These are phyloP conservation scores for Pyrrhosoma nymphula DNA, from an alignment of 2,888 invertebrate species.

Conservation along the genomic window DNA sequence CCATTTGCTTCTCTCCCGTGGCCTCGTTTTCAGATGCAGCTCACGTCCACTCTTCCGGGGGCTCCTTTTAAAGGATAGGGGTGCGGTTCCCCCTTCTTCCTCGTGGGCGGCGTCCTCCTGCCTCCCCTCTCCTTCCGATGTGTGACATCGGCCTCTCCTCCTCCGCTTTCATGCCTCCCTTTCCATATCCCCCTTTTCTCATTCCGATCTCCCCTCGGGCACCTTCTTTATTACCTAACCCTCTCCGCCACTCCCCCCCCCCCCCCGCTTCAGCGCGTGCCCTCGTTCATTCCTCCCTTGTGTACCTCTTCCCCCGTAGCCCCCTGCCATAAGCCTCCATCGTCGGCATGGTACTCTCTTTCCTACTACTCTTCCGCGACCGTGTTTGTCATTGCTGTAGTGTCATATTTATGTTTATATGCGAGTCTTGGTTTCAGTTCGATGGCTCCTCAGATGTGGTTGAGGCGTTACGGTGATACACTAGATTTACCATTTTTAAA, in stretches of 20 bases:
- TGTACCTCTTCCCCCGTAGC: not conserved
- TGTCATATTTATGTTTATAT: not conserved
- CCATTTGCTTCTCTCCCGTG: no score
- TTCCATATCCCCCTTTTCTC: not conserved
- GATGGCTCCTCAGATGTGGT: not conserved
- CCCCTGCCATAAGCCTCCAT: not conserved
- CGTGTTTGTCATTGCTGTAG: not conserved
- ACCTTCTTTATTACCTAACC: not conserved
- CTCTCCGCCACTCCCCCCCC: no score
- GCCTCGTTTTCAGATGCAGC: constrained; percentile 17
- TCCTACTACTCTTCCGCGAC: not conserved
- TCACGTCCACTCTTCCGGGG: constrained; percentile 26
- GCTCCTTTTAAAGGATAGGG: constrained; percentile 61
- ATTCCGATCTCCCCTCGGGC: not conserved
- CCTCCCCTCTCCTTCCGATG: not conserved
- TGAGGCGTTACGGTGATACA: not conserved
- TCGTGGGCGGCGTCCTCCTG: not conserved
- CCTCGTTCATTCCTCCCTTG: not conserved
- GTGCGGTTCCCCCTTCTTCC: constrained; percentile 10
- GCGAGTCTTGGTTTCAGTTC: not conserved
- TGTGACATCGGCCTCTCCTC: not conserved
- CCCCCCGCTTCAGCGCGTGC: not conserved
- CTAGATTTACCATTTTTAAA: no score
- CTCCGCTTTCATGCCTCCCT: not conserved
- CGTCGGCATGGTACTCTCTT: not conserved